Evolutionary conservation across 2,888 invertebrate genomes (phyloP), one percentile per base, ranked within the genome.

Genomic region (Agrochola macilenta): DNA sequence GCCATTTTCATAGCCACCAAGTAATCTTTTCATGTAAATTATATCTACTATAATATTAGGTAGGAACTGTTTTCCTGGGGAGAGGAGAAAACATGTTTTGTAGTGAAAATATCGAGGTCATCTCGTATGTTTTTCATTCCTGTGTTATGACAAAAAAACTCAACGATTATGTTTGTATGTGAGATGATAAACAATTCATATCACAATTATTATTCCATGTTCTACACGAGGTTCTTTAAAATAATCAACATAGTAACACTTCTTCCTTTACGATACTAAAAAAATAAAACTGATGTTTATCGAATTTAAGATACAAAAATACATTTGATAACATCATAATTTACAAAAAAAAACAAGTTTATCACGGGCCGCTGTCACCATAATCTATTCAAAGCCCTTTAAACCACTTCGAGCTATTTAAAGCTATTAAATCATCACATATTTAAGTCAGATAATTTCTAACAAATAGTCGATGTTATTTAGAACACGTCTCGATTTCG

Each of bases 1-100:
- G 74, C 30, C 68, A 70, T 70, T 70, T 71, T 30, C n/a, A n/a
- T 58, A 46, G 43, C 66, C 58, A 63, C 66, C 20, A 39, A 68
- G 66, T 57, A 63, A 80, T 43, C 39, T 54, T 26, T 23, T 12
- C 17, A 63, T n/a, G 60, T 80, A 58, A 70, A 68, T 71, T 68
- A 75, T 68, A 60, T 63, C 9, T 65, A 57, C 26, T 26, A n/a
- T 60, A 69, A 72, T 69, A 23, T 68, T 60, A 60, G 35, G 35
- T n/a, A 20, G 20, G 11, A 35, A 63, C 58, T 54, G 46, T 64
- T 69, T 83, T 26, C 17, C 11, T 54, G 9, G 39, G 14, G 14
- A 63, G 46, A 54, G 20, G 14, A 58, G 52, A 79, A 81, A 78
- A 72, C 73, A 69, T 79, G 52, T 83, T 83, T 83, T 82, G 49